Evolutionary conservation across 2,797 vertebrate species (phyloP).

Genomic region (Chelon auratus): DNA sequence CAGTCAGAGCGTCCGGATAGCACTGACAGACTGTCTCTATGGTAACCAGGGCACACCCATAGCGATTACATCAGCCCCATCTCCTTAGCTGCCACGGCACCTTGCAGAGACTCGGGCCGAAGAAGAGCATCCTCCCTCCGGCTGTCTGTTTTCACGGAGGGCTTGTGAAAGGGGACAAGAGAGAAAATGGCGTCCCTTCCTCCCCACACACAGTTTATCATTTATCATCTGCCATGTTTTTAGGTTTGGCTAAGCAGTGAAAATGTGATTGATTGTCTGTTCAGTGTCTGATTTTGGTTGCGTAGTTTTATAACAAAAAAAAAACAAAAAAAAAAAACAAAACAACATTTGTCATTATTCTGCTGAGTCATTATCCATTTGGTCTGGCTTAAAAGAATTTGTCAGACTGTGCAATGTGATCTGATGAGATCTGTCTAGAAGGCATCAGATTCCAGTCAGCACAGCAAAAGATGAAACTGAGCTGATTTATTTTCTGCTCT

Average conservation of each 20-base stretch:
- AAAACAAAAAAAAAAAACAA: constrained; percentile 22
- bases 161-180: constrained; percentile 22
- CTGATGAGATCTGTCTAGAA: constrained; percentile 7
- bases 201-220: constrained; percentile 20
- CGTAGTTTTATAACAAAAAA: neutral
- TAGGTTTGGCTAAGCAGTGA: constrained; percentile 22
- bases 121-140: constrained; percentile 54
- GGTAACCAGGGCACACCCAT: constrained; percentile 83
- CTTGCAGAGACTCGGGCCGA: constrained; percentile 65
- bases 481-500: constrained; percentile 22
- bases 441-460: constrained; percentile 27
- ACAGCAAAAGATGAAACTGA: constrained; percentile 26
- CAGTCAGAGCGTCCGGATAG: constrained; percentile 56
- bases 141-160: constrained; percentile 44
- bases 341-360: constrained; percentile 29
- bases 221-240: constrained; percentile 36
- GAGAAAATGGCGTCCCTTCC: constrained; percentile 69
- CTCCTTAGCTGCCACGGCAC: constrained; percentile 67
- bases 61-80: constrained; percentile 79
- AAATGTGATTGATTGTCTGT: neutral
- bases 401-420: constrained; percentile 23
- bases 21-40: constrained; percentile 78
- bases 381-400: constrained; percentile 6
- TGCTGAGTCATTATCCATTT: constrained; percentile 47
- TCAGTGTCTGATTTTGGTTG: constrained; percentile 4